Percentiles rank a stretch among this genome's conserved stretches.
These are phyloP conservation scores for Heteromurus nitidus DNA, from an alignment of 2,888 invertebrate genomes.

Conservation along the genomic window DNA sequence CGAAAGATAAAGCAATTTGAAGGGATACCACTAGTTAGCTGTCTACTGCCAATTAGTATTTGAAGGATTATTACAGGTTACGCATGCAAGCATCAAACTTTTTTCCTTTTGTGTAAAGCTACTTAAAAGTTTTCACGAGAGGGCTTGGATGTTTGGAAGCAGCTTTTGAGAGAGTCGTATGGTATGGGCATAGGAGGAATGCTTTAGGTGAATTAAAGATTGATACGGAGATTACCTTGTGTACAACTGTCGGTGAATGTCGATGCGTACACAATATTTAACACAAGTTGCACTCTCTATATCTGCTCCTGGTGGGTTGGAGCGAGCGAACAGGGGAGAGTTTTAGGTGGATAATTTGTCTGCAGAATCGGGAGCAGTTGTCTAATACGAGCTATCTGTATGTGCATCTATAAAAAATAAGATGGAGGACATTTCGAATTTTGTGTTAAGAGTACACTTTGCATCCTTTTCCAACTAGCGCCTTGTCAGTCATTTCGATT, in stretches of 20 bases:
- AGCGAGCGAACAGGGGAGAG: too few relatives aligned
- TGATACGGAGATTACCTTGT: conserved; percentile 47
- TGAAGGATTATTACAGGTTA: conserved; percentile 65
- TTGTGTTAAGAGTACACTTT: not conserved
- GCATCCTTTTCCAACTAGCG: too few relatives aligned
- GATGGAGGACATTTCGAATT: not conserved
- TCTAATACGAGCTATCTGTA: not conserved
- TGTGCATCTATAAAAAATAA: not conserved
- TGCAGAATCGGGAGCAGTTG: conserved; percentile 16
- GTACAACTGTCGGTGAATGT: conserved; percentile 17
- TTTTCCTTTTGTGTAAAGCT: conserved; percentile 10
- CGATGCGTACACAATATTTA: not conserved
- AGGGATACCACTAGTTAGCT: conserved; percentile 39
- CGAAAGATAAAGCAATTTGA: conserved; percentile 51
- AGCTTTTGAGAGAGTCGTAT: too few relatives aligned
- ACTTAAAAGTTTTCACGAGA: conserved; percentile 31
- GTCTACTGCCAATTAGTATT: conserved; percentile 59
- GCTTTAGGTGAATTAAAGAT: conserved; percentile 51
- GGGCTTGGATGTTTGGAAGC: conserved; percentile 19
- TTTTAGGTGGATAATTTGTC: conserved; percentile 8
- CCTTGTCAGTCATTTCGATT: not conserved
- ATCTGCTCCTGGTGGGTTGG: not conserved
- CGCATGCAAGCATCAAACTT: conserved; percentile 11
- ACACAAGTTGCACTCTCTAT: not conserved
- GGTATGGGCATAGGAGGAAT: conserved; percentile 21